Evolutionary conservation across 2,888 invertebrate genomes (phyloP).

Genomic region (Mimachlamys varia): DNA sequence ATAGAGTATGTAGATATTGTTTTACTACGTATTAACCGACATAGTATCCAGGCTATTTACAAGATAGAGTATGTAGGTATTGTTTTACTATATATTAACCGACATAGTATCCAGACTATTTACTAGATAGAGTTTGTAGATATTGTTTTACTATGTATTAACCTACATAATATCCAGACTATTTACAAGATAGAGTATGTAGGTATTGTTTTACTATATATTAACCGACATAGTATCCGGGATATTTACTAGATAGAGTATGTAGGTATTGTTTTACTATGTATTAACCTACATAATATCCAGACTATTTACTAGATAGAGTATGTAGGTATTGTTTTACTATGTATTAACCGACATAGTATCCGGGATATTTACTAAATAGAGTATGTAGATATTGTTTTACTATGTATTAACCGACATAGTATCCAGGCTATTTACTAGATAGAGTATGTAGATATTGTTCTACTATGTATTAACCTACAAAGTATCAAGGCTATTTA

Average conservation of each 20-base stretch:
- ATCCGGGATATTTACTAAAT: no score
- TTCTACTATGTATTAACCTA: not conserved
- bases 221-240: no score
- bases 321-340: not conserved
- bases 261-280: not conserved
- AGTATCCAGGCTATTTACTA: no score
- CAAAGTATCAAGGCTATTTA: no score
- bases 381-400: not conserved
- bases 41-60: no score
- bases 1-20: not conserved
- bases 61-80: not conserved
- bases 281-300: not conserved
- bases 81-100: not conserved
- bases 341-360: not conserved
- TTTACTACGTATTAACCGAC: not conserved
- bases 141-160: not conserved
- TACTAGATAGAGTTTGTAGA: no score
- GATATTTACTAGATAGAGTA: no score
- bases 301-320: no score
- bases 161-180: no score
- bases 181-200: no score
- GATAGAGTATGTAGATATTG: not conserved
- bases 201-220: not conserved
- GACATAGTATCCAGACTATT: no score
- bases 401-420: not conserved